Evolutionary conservation across 1,140 invertebrate species (phyloP).

Genomic region (Ceratina calcarata): DNA sequence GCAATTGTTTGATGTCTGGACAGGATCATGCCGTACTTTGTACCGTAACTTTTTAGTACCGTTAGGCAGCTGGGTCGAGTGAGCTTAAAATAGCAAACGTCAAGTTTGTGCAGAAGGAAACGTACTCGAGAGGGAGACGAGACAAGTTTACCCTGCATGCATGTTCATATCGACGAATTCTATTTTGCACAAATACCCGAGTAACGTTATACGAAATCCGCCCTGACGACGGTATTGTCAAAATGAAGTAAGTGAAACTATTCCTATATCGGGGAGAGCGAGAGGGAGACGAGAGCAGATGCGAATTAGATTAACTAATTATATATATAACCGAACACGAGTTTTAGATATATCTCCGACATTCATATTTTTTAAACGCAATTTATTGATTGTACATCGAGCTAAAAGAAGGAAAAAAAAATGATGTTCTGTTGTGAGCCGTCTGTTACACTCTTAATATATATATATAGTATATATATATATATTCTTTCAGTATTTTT

Average conservation of each 20-base stretch:
- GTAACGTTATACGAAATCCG: conserved; percentile 70
- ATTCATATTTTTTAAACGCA: conserved; percentile 73
- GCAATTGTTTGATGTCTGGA: background rate
- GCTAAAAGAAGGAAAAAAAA: conserved; percentile 21
- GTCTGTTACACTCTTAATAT: conserved; percentile 43
- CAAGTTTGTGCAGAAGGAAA: conserved; percentile 36
- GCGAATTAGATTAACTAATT: conserved; percentile 62
- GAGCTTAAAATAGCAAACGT: conserved; percentile 44
- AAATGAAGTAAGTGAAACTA: conserved; percentile 52
- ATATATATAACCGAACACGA: conserved; percentile 65
- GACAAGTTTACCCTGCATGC: conserved; percentile 19
- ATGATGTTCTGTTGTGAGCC: conserved; percentile 44
- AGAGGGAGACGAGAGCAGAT: conserved; percentile 51
- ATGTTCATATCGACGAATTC: conserved; percentile 48
- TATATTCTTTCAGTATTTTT: conserved; percentile 65
- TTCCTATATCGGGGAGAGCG: conserved; percentile 57
- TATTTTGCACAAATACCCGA: conserved; percentile 56
- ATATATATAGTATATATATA: conserved; percentile 7
- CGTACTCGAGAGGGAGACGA: background rate
- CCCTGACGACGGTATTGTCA: conserved; percentile 69
- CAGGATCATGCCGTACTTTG: too few relatives aligned
- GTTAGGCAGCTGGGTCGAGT: conserved; percentile 42
- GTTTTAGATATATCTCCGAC: conserved; percentile 68
- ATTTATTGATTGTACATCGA: conserved; percentile 61
- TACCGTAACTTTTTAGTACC: conserved; percentile 2